Conservation (phyloP, 1,140 invertebrate genomes). For the Musca domestica region DNA sequence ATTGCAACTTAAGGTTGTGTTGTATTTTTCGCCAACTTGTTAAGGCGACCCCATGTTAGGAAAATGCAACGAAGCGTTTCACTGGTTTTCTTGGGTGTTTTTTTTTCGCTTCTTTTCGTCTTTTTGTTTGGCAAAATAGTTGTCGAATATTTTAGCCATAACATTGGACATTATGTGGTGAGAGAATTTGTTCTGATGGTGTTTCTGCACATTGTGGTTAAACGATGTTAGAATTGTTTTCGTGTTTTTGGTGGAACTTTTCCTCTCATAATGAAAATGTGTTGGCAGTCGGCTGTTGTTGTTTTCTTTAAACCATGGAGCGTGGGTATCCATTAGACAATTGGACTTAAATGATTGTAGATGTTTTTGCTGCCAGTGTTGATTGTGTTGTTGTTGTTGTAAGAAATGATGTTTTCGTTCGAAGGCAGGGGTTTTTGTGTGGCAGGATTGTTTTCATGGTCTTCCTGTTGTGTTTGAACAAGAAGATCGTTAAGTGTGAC, state of each 20-base stretch:
- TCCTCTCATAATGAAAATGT: conserved; percentile 4
- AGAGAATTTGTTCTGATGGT: conserved; percentile 46
- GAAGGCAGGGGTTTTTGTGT: not conserved
- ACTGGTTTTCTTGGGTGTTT: no score
- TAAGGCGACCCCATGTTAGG: conserved; percentile 5
- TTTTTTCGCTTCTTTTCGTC: not conserved
- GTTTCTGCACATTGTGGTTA: no score
- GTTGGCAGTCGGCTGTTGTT: not conserved
- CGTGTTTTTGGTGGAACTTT: no score
- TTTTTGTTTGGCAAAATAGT: not conserved
- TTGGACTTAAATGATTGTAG: no score
- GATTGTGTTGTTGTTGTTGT: not conserved
- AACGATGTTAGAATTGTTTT: no score
- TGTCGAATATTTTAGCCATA: not conserved
- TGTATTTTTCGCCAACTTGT: conserved; percentile 1
- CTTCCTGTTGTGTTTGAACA: conserved; percentile 4
- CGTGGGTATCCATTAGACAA: no score
- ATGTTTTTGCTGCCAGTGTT: not conserved
- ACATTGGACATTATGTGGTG: conserved; percentile 24
- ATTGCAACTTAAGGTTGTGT: not conserved
- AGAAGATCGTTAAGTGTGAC: no score
- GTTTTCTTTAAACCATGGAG: not conserved
- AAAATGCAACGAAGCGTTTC: conserved; percentile 7
- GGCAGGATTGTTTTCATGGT: not conserved
- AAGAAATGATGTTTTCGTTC: not conserved